phyloP scores from a whole-genome alignment of 2,113 vertebrate genomes.

The Ammospiza caudacuta region DNA sequence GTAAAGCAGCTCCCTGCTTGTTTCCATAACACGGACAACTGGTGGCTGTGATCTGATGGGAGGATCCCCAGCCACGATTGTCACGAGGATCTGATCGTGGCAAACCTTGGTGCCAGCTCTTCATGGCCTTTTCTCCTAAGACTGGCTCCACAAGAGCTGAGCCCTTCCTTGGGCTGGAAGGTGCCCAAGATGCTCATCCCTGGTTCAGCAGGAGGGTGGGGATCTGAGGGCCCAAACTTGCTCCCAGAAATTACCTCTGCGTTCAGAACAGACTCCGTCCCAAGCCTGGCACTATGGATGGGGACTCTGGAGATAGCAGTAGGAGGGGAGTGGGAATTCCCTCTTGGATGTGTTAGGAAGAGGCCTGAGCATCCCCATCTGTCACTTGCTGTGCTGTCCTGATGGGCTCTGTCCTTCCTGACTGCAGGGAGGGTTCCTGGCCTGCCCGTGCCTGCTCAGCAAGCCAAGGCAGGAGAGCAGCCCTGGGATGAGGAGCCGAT shows the following conservation, averaged over 20 bases:
- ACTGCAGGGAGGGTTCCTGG: not conserved
- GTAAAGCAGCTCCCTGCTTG: not conserved
- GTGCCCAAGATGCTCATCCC: not conserved
- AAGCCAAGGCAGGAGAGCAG: not conserved
- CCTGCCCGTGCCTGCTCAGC: accelerated
- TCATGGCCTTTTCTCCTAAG: not conserved
- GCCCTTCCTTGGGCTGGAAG: not conserved
- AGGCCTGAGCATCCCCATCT: not conserved
- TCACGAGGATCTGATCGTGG: not conserved
- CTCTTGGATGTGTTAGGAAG: not conserved
- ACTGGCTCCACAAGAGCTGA: not conserved
- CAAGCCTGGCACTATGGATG: not conserved
- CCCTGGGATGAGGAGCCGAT: accelerated
- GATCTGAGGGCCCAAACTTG: accelerated
- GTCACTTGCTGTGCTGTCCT: not conserved
- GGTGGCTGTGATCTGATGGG: accelerated
- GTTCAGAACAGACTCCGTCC: not conserved
- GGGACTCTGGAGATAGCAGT: not conserved
- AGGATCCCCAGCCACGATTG: not conserved
- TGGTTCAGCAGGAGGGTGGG: not conserved
- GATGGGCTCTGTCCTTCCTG: not conserved
- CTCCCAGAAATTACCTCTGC: not conserved
- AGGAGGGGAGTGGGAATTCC: not conserved
- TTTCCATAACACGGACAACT: not conserved
- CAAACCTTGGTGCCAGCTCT: not conserved